Percentiles rank a stretch among this genome's conserved stretches.
phyloP scores from a whole-genome alignment of 2,113 vertebrate genomes.

The Progne subis region DNA sequence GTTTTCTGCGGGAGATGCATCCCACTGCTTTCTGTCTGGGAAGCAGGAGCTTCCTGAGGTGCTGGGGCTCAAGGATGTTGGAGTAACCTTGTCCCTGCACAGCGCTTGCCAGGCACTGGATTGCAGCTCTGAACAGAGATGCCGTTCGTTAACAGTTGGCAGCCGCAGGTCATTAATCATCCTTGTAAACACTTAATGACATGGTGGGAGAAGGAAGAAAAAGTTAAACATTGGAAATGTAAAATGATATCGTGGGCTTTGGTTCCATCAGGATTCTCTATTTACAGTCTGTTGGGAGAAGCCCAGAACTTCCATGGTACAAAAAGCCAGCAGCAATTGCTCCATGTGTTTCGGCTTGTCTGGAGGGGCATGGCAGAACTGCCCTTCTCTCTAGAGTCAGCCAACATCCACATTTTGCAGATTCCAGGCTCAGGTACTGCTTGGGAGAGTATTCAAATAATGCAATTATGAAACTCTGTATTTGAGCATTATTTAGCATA shows the following conservation, averaged over 20 bases:
- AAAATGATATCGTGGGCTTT: constrained; percentile 11
- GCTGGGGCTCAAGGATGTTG: neutral
- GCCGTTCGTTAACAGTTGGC: constrained; percentile 44
- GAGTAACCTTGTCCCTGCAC: neutral
- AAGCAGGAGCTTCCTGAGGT: neutral
- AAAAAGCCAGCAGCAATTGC: neutral
- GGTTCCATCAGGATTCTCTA: neutral
- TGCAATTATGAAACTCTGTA: neutral
- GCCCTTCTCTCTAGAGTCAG: neutral
- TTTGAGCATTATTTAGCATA: neutral
- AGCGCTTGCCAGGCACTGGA: neutral
- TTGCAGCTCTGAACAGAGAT: constrained; percentile 20
- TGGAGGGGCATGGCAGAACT: neutral
- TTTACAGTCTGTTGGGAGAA: neutral
- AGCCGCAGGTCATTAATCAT: constrained; percentile 63
- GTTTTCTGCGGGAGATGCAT: neutral
- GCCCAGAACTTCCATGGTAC: neutral
- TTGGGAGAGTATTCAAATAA: neutral
- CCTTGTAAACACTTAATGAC: constrained; percentile 64
- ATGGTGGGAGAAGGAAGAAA: constrained; percentile 14
- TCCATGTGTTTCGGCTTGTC: neutral
- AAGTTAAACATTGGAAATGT: constrained; percentile 29
- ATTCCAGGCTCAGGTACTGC: neutral
- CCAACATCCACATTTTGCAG: too few species aligned
- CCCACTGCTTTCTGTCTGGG: neutral